Base-by-base conservation (phyloP, 2,888 invertebrate genomes). In the Acrobasis repandana region DNA sequence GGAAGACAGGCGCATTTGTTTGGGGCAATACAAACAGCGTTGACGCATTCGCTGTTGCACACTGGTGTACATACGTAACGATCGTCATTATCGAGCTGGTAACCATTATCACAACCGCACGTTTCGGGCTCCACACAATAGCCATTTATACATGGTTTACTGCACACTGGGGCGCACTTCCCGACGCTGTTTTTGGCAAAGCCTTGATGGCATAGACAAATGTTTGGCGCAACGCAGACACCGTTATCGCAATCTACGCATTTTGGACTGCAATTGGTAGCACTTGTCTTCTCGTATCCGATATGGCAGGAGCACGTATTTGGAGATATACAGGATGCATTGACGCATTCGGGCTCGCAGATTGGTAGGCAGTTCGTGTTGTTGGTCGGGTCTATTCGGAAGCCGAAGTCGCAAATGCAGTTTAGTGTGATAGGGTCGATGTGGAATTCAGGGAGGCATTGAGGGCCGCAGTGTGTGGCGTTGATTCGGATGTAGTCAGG, bases 181-280 rank as follows among this genome's bases (percentile, higher is more conserved):
- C 47, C 67, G 11, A 63, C 54, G 15, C 68, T 65, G 62, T 89
- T 52, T 38, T 46, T 58, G 43, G 34, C 61, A 61, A 84, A 91
- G 1, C 90, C 92, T 20, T 67, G 68, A 34, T 82, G 73, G 63
- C 93, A 93, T 9, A 70, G 67, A 50, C 93, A 93, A 15, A 72
- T 69, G 0, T 85, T 73, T 0, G 88, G 88, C 0, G 75, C 83
- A 2, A 76, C 66, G 62, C 93, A 93, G 0, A 68, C 68, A 0
- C 88, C 82, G 64, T 88, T 85, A 60, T 88, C 88, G 9, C 67
- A 59, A 14, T 69, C 67, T 0, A 71, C 73, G 57, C 78, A 79
- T 28, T 61, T 52, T 1, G 69, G 71, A 6, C 59, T 59, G 43
- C 76, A 77, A 10, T 65, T 63, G 1, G 63, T 67, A 0, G 50